phyloP scores from a whole-genome alignment of 2,888 invertebrate species.

The Scaptomyza polygonia region DNA sequence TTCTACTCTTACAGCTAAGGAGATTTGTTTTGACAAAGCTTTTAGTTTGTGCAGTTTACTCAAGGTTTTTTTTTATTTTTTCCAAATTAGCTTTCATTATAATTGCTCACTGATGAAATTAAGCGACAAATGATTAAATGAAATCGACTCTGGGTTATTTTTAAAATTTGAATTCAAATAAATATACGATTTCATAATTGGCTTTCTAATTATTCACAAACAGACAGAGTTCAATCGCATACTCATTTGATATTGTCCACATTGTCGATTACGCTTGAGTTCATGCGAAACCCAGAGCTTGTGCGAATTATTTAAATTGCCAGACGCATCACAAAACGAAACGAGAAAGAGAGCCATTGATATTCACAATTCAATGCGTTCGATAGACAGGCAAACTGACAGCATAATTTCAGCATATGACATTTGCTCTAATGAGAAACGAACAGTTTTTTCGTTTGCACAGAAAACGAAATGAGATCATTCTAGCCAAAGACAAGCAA shows the following conservation, averaged over 20 bases:
- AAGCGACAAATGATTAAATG: background rate
- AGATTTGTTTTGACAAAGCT: slow-evolving; percentile 45
- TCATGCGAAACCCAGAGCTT: slow-evolving; percentile 3
- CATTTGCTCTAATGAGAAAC: slow-evolving; percentile 72
- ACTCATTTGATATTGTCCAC: background rate
- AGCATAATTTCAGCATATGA: slow-evolving; percentile 75
- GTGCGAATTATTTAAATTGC: slow-evolving; percentile 47
- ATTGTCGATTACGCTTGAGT: background rate
- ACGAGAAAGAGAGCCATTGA: background rate
- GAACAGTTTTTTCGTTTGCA: slow-evolving; percentile 31
- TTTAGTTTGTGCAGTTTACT: too few relatives aligned
- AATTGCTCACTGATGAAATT: background rate
- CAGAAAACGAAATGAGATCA: slow-evolving; percentile 13
- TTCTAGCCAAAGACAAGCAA: slow-evolving; percentile 31
- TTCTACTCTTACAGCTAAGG: too few relatives aligned
- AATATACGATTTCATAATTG: background rate
- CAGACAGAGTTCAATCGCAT: background rate
- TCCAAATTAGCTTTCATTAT: too few relatives aligned
- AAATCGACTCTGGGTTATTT: background rate
- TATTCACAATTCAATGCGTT: slow-evolving; percentile 46
- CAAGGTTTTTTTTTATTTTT: too few relatives aligned
- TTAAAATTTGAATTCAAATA: background rate
- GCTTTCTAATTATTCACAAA: background rate
- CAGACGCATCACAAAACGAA: background rate
- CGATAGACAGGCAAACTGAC: slow-evolving; percentile 65